These are phyloP conservation scores for Diuraphis noxia DNA, from an alignment of 1,140 invertebrate genomes.

Conservation along the genomic window DNA sequence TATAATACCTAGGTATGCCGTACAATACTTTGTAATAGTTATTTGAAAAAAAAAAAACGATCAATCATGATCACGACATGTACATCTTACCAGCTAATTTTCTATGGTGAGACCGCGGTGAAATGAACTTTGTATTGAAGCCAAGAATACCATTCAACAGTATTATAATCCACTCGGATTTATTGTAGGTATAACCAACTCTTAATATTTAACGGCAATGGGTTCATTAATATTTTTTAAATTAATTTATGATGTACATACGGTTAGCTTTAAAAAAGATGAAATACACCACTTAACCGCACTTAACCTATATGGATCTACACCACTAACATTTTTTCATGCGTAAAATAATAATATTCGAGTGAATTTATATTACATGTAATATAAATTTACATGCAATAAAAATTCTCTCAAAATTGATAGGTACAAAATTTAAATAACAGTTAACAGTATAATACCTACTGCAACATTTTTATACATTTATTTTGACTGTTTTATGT, in stretches of 20 bases:
- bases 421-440: not conserved
- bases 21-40: constrained; percentile 12
- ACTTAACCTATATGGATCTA: not conserved
- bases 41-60: constrained; percentile 34
- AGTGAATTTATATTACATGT: not conserved
- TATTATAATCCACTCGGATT: not conserved
- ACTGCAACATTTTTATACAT: not conserved
- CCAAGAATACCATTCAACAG: not conserved
- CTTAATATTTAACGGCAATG: not conserved
- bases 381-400: not conserved
- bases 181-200: not conserved
- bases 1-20: not conserved
- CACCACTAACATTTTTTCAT: not conserved
- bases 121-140: constrained; percentile 14
- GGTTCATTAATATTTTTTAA: not conserved
- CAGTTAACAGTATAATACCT: not conserved
- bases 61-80: constrained; percentile 42
- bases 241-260: not conserved
- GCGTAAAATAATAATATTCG: not conserved
- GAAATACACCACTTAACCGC: not conserved
- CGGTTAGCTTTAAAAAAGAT: not conserved
- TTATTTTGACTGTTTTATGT: not conserved
- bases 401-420: not conserved
- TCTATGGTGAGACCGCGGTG: not conserved
- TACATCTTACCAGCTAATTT: not conserved